These are phyloP conservation scores for Thamnaconus septentrionalis DNA, from an alignment of 2,113 vertebrate species.

Conservation along the genomic window DNA sequence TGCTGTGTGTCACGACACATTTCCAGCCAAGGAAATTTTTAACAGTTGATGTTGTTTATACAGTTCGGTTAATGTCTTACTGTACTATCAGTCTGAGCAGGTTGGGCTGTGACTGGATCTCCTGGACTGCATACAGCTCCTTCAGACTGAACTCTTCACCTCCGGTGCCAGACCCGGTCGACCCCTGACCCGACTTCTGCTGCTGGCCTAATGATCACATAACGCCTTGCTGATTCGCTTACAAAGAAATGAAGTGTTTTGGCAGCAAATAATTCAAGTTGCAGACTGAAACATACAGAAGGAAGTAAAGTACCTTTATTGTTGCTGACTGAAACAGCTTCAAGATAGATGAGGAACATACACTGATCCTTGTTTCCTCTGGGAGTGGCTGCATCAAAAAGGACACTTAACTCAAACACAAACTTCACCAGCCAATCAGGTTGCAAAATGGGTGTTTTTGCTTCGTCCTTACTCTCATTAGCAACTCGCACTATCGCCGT, in stretches of 20 bases:
- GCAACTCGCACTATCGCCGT: slow-evolving; percentile 90
- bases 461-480: slow-evolving; percentile 81
- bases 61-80: slow-evolving; percentile 37
- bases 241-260: background rate
- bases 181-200: slow-evolving; percentile 71
- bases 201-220: slow-evolving; percentile 41
- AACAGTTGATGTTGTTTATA: background rate
- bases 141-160: slow-evolving; percentile 90
- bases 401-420: background rate
- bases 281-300: background rate
- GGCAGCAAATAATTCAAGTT: background rate
- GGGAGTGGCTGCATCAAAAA: slow-evolving; percentile 75
- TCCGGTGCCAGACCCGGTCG: slow-evolving; percentile 64
- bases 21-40: background rate
- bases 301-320: slow-evolving; percentile 80
- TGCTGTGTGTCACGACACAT: background rate
- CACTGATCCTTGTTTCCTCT: slow-evolving; percentile 94
- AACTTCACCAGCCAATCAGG: too few species aligned
- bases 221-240: background rate
- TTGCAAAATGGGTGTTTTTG: background rate
- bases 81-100: slow-evolving; percentile 77
- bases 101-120: slow-evolving; percentile 93
- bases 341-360: slow-evolving; percentile 94
- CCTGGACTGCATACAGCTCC: slow-evolving; percentile 94
- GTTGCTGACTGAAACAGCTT: slow-evolving; percentile 94